Conservation (phyloP, 1,140 invertebrate species). For the Rhagoletis pomonella region DNA sequence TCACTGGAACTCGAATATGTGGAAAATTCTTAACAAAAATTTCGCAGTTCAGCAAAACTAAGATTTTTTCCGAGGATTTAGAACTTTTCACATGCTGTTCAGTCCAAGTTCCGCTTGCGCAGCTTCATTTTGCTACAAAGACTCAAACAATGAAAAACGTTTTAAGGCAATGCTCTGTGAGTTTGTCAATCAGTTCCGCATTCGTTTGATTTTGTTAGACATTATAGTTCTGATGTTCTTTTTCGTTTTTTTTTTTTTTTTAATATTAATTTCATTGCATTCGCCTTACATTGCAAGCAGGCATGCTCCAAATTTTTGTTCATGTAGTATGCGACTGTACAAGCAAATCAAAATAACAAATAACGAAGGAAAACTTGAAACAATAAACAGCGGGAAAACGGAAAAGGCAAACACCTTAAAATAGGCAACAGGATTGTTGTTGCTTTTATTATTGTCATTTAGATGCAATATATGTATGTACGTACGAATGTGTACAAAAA, state of each 20-base stretch:
- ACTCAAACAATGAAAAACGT: neutral
- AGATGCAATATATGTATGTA: slow-evolving; percentile 17
- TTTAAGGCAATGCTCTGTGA: neutral
- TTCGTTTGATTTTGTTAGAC: neutral
- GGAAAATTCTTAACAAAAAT: too few species aligned
- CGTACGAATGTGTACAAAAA: neutral
- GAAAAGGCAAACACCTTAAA: slow-evolving; percentile 52
- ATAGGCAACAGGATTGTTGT: slow-evolving; percentile 26
- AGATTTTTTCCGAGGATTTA: too few species aligned
- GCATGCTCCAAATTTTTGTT: neutral
- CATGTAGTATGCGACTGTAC: slow-evolving; percentile 25
- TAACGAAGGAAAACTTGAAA: neutral
- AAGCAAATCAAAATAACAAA: slow-evolving; percentile 35
- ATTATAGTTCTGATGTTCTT: too few species aligned
- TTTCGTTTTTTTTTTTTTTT: too few species aligned
- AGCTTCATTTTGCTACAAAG: too few species aligned
- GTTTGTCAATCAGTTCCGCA: neutral
- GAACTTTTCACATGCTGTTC: too few species aligned
- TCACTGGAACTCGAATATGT: too few species aligned
- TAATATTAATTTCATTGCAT: too few species aligned
- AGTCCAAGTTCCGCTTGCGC: too few species aligned
- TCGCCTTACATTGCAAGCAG: neutral
- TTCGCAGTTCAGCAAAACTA: too few species aligned
- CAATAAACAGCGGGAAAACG: neutral
- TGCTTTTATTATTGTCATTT: slow-evolving; percentile 14